Conservation (phyloP, 35 echinoderm and acorn worm species). For the Hemicentrotus pulcherrimus region DNA sequence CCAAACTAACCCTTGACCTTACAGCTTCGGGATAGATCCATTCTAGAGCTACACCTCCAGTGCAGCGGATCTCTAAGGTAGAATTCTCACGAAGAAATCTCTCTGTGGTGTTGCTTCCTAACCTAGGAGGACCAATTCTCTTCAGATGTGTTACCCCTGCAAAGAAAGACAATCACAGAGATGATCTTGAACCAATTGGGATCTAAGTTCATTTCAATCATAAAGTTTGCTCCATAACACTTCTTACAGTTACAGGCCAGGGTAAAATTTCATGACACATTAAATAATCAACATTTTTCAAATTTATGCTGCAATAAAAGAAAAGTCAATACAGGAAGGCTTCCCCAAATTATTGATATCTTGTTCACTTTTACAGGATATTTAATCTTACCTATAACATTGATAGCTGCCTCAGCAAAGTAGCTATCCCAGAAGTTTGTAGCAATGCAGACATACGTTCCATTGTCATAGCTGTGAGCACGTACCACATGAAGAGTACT, state of each 20-base stretch:
- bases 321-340: too few species aligned
- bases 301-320: too few species aligned
- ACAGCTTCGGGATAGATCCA: constrained; percentile 66
- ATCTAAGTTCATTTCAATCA: not conserved
- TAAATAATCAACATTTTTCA: too few species aligned
- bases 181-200: not conserved
- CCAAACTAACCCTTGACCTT: constrained; percentile 18
- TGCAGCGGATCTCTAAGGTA: constrained; percentile 60
- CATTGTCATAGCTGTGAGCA: constrained; percentile 70
- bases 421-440: constrained; percentile 43
- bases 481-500: constrained; percentile 57
- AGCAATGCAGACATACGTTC: constrained; percentile 72
- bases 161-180: not conserved
- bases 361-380: not conserved
- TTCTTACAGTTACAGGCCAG: too few species aligned
- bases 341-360: not conserved
- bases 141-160: constrained; percentile 40
- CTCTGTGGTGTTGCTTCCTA: constrained; percentile 55
- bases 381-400: constrained; percentile 70
- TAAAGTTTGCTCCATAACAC: not conserved
- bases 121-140: constrained; percentile 51
- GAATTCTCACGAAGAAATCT: constrained; percentile 31
- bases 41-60: constrained; percentile 67
- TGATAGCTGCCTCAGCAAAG: constrained; percentile 45
- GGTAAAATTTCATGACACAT: too few species aligned